These are phyloP conservation scores for Naso thynnoides DNA, from an alignment of 2,797 vertebrate genomes.

Conservation along the genomic window DNA sequence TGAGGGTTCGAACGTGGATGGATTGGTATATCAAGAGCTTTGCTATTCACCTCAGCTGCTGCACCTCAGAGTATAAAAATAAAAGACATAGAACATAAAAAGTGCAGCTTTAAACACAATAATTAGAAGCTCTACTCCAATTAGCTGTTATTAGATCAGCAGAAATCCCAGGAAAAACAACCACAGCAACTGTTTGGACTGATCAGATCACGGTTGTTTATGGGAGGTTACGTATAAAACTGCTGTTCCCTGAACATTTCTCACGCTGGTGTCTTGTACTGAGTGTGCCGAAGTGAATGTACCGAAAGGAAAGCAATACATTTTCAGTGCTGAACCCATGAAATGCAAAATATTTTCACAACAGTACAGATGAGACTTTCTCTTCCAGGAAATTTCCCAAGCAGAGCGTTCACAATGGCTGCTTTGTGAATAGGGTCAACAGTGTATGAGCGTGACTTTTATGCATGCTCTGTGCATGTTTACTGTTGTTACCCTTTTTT, in stretches of 20 bases:
- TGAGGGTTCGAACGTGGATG: no score
- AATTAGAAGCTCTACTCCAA: neutral
- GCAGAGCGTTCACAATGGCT: slow-evolving; percentile 53
- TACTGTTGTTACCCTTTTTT: slow-evolving; percentile 35
- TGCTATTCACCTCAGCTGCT: no score
- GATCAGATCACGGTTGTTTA: neutral
- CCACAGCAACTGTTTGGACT: slow-evolving; percentile 1
- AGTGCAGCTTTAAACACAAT: neutral
- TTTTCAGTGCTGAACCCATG: neutral
- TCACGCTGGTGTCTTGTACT: neutral
- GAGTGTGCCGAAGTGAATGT: neutral
- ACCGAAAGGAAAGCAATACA: neutral
- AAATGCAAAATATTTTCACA: slow-evolving; percentile 15
- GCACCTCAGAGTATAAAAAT: no score
- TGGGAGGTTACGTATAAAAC: neutral
- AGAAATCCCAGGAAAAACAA: neutral
- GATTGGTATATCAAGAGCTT: no score
- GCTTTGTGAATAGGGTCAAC: slow-evolving; percentile 56
- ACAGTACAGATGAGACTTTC: slow-evolving; percentile 2
- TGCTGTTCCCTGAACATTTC: neutral
- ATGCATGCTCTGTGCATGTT: slow-evolving; percentile 90
- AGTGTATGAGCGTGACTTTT: slow-evolving; percentile 59
- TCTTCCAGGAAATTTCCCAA: slow-evolving; percentile 18
- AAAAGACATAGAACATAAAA: no score
- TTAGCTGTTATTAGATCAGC: neutral